A percentile compares a stretch with the other conserved stretches of the same genome.
These are phyloP conservation scores for Zele albiditarsus DNA, from an alignment of 2,888 invertebrate genomes.

Conservation along the genomic window DNA sequence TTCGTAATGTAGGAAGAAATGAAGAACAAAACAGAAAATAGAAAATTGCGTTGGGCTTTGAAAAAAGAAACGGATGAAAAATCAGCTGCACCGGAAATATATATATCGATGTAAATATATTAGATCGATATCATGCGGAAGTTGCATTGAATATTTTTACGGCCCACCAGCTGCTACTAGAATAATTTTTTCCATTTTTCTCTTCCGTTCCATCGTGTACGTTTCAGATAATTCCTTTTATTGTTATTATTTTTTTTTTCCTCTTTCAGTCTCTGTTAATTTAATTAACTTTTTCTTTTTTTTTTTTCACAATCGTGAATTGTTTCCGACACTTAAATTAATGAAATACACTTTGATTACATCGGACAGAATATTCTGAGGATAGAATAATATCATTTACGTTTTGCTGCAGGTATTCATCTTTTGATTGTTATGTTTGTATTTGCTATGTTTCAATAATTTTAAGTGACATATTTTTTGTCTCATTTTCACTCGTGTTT, in stretches of 20 bases:
- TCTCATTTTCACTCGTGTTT: background rate
- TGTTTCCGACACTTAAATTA: no score
- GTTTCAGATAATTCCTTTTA: background rate
- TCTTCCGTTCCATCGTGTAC: background rate
- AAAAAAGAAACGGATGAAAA: constrained; percentile 3
- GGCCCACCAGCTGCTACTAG: background rate
- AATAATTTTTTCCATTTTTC: background rate
- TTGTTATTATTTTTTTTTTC: background rate
- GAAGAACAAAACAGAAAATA: background rate
- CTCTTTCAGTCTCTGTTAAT: background rate
- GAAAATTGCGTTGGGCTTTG: background rate
- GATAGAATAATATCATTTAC: no score
- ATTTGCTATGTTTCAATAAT: background rate
- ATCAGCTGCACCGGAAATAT: constrained; percentile 37
- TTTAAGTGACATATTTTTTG: background rate
- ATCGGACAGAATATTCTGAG: no score
- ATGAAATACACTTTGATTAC: no score
- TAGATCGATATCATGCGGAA: constrained; percentile 25
- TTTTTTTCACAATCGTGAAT: no score
- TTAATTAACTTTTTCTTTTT: no score
- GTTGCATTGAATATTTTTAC: constrained; percentile 31
- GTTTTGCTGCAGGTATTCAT: background rate
- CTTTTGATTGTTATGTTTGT: background rate
- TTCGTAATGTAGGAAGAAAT: background rate
- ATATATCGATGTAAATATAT: constrained; percentile 7